Evolutionary conservation across 2,888 invertebrate species (phyloP), one percentile per base, ranked within the genome.

Genomic region (Pheosia tremula): DNA sequence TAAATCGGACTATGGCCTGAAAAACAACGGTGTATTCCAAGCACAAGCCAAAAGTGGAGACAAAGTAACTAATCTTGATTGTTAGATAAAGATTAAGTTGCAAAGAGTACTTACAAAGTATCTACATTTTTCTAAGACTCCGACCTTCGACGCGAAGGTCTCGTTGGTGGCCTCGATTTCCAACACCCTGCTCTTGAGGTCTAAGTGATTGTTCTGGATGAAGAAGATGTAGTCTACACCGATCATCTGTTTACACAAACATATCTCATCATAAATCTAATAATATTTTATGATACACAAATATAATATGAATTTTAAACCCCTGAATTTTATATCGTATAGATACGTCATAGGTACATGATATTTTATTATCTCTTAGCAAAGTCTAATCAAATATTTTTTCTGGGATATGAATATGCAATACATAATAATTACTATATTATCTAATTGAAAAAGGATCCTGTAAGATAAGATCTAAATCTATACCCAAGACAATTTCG

Each of bases 161-260:
- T 99, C 98, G 88, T 99, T 99, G 67, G 95, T 96, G 36, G 98
- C 98, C 89, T 98, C 98, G 82, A 99, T 99, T 87, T 96, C 96
- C 68, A 99, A 94, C 57, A 96, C 95, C 61, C 98, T 95, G 73
- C 95, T 95, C 74, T 96, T 94, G 72, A 97, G 94, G 86, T 99
- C 97, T 79, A 98, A 91, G 71, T 95, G 95, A 90, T 99, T 99
- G 88, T 96, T 97, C 93, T 99, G 99, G 74, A 97, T 95, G 91
- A 99, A 99, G 88, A 96, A 97, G 49, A 98, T 96, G 90, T 95
- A 96, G 85, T 99, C 98, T 39, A 98, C 98, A 61, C 98, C 98
- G 79, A 98, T 97, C 83, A 99, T 96, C 97, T 98, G 92, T 36
- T 39, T 8, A 38, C 8, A 52, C 47, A 47, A 47, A 11, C 4